Evolutionary conservation across 1,140 invertebrate species (phyloP).

Genomic region (Oncopodura yosiiana): DNA sequence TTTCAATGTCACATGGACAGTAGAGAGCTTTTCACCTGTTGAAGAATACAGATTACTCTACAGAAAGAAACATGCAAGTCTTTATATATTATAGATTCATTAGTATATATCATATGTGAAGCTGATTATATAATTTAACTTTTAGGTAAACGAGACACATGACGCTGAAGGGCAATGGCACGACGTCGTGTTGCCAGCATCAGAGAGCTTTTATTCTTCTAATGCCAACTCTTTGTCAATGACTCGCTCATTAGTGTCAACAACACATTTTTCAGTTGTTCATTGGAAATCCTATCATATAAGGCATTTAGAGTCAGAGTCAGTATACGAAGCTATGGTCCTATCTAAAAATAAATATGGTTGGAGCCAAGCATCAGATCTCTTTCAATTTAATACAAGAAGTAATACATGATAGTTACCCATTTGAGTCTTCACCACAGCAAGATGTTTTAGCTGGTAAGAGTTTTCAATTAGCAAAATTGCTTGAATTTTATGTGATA

Average conservation of each 20-base stretch:
- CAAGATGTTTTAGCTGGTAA: constrained; percentile 35
- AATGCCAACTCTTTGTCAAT: constrained; percentile 12
- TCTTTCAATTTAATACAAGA: constrained; percentile 38
- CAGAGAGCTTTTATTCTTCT: constrained; percentile 32
- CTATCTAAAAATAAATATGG: constrained; percentile 56
- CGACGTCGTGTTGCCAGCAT: constrained; percentile 52
- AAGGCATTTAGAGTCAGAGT: constrained; percentile 47
- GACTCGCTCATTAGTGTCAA: constrained; percentile 1
- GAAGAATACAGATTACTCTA: constrained; percentile 55
- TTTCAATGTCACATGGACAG: constrained; percentile 57
- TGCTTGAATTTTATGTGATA: background rate
- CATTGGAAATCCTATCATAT: constrained; percentile 51
- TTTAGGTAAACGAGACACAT: constrained; percentile 53
- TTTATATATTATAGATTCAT: background rate
- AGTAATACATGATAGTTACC: constrained; percentile 35
- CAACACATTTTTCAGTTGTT: constrained; percentile 42
- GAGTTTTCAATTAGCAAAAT: constrained; percentile 1
- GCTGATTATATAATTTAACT: background rate
- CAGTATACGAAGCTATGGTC: constrained; percentile 53
- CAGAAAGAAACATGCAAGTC: constrained; percentile 49
- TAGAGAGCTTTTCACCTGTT: constrained; percentile 53
- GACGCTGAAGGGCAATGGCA: constrained; percentile 62
- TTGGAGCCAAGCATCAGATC: constrained; percentile 40
- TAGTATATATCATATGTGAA: too few species aligned
- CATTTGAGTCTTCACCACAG: constrained; percentile 34